Conservation (phyloP, 2,888 invertebrate species). For the Spodoptera littoralis region DNA sequence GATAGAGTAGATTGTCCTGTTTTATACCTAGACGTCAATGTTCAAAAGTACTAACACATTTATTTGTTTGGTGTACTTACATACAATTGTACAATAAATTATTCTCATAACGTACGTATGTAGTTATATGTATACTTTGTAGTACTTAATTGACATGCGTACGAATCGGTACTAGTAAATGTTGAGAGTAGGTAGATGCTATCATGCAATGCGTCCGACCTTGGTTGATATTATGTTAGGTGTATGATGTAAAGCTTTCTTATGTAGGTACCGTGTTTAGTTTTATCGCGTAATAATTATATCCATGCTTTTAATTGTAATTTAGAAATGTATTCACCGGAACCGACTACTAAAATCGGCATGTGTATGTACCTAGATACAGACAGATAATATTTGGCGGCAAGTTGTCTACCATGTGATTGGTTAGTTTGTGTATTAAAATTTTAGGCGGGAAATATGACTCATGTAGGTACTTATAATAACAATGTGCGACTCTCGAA, state of each 20-base stretch:
- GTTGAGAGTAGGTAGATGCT: conserved; percentile 24
- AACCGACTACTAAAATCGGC: background rate
- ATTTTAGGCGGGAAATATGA: conserved; percentile 27
- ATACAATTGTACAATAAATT: background rate
- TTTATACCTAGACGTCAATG: too few relatives aligned
- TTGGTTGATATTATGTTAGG: conserved; percentile 32
- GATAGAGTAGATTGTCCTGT: too few relatives aligned
- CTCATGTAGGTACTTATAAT: background rate
- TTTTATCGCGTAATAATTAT: conserved; percentile 7
- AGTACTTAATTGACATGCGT: conserved; percentile 20
- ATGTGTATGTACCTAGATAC: background rate
- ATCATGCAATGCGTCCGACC: conserved; percentile 31
- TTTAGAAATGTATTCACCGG: background rate
- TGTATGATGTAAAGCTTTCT: conserved; percentile 38
- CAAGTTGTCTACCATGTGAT: conserved; percentile 11
- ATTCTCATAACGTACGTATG: background rate
- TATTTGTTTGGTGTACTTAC: background rate
- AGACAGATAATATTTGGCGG: conserved; percentile 23
- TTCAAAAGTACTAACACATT: too few relatives aligned
- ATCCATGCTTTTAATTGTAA: background rate
- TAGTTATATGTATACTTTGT: too few relatives aligned
- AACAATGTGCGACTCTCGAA: background rate
- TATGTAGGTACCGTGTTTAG: conserved; percentile 17
- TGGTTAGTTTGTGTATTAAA: background rate
- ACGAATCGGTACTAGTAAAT: conserved; percentile 5